Evolutionary conservation across 2,888 invertebrate genomes (phyloP), one percentile per base, ranked within the genome.

Genomic region (Strigamia maritima): DNA sequence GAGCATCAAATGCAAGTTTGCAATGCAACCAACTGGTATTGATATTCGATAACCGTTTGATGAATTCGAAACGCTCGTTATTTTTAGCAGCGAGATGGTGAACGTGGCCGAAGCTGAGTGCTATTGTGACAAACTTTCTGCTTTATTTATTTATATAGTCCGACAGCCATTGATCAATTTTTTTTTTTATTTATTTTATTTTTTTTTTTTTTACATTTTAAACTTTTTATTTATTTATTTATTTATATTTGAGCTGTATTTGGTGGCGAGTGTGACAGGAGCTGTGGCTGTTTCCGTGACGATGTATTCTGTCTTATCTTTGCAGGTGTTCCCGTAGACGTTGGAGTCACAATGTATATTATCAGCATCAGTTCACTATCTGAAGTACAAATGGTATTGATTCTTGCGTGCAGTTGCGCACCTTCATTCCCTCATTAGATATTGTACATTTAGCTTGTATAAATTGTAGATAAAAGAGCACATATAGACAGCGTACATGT

Each of bases 291-390:
- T 70, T 70, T 28, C 70, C 28, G 75, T 75, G 75, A 38, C 35
- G 19, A 14, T 75, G 40, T 40, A 35, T 77, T 40, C 44, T 40
- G 38, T 77, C 24, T 79, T 79, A 31, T 79, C 79, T 75, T 81
- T 82, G 70, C 79, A 84, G 83, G 81, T 82, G 80, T 81, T 74
- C 84, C 85, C 0, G 85, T 86, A 26, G 84, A 84, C 76, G 86
- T 86, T 26, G 84, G 84, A 26, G 84, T 85, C 70, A 86, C 86
- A 76, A 84, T 86, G 77, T 85, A 86, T 81, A 85, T 86, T 8
- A 83, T 84, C 2, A 84, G 84, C 26, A 86, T 86, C 81, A 84
- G 85, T 74, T 85, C 86, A 0, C 86, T 86, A 35, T 86, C 85
- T 14, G 86, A 86, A 83, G 86, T 84, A 4, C 84, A 84, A 76